A percentile compares a stretch with the other conserved stretches of the same genome.
Evolutionary conservation across 2,888 invertebrate genomes (phyloP).

Genomic region (Leucoma salicis): DNA sequence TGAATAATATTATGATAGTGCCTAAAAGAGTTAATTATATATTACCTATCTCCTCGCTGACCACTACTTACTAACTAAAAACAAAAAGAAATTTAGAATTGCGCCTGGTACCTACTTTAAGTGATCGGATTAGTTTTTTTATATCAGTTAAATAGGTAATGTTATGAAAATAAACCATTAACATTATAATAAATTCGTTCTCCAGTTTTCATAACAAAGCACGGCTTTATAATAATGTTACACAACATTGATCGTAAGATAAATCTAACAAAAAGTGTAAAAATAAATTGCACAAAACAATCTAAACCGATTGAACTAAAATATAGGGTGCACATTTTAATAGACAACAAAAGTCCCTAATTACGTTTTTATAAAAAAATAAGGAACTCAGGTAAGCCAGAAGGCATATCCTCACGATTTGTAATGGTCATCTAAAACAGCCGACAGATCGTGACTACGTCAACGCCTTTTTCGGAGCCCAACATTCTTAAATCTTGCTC

Average conservation of each 20-base stretch:
- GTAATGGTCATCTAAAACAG: conserved; percentile 27
- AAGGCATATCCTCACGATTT: conserved; percentile 32
- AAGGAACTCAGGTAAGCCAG: conserved; percentile 24
- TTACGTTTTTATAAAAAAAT: conserved; percentile 1
- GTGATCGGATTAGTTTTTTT: no score
- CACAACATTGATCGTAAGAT: background rate
- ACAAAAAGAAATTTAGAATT: no score
- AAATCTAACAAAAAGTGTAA: background rate
- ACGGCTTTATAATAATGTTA: no score
- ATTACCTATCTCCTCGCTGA: no score
- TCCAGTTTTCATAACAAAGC: no score
- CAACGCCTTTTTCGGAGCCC: conserved; percentile 59
- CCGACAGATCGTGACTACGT: conserved; percentile 55
- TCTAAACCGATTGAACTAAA: background rate
- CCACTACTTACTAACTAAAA: no score
- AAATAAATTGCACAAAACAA: background rate
- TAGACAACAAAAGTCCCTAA: conserved; percentile 2
- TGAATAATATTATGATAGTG: no score
- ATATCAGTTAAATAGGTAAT: no score
- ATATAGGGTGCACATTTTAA: background rate
- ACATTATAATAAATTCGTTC: no score
- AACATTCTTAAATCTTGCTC: conserved; percentile 45
- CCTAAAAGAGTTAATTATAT: no score
- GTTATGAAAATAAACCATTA: no score
- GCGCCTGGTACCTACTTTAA: no score